Evolutionary conservation across 2,797 vertebrate genomes (phyloP), one percentile per base, ranked within the genome.

Genomic region (Salarias fasciatus): DNA sequence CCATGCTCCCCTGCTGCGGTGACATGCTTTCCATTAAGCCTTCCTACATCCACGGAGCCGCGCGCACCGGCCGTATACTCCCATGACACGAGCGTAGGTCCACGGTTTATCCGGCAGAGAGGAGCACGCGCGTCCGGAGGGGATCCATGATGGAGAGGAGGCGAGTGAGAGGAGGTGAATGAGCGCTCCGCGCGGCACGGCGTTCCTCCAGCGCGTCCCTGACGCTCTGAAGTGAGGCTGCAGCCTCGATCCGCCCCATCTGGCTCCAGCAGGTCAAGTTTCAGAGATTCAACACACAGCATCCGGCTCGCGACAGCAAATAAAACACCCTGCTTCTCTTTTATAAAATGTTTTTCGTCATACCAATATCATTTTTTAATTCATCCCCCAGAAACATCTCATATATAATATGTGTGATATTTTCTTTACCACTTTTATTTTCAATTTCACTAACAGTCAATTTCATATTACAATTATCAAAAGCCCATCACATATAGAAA

Each of bases 1-100:
- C 94, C 78, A 94, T 89, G 86, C 92, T 93, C 85, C 95, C 93
- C 90, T 96, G 95, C 89, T 96, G 95, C 45, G 96, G 96, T 83
- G 95, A 95, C 96, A 97, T 97, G 84, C 86, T 95, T 90, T 95
- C 95, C 96, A 96, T 96, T 77, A 94, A 94, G 90, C 35, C 83
- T 72, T 79, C 11, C 62, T 56, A 75, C 36, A 72, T 86, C 84
- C 85, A 83, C 79, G 62, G 73, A 49, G 60, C 61, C 65, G 58
- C 37, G 62, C 58, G 73, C 79, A 51, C 65, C 61, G 43, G 36
- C 62, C 0, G 49, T 69, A 70, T 65, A 82, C 74, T 84, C 82
- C 87, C 88, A 87, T 86, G 53, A 52, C 66, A 78, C 46, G 29
- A 24, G n/a, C 1, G 14, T 47, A 55, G 35, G 45, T 85, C 80